phyloP scores from a whole-genome alignment of 2,113 vertebrate species.

The Polypterus senegalus region DNA sequence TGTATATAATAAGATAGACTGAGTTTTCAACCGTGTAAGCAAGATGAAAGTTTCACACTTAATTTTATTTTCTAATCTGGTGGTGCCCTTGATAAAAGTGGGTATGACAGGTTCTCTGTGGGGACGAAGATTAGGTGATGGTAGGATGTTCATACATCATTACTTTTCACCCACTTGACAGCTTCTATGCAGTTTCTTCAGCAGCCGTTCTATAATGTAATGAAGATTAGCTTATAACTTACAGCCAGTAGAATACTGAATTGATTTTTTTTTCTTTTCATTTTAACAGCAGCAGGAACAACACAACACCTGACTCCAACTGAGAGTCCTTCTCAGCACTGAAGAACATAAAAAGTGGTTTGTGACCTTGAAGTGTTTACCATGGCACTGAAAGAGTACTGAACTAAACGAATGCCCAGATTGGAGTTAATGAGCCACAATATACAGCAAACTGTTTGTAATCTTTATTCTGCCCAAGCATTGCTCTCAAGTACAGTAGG shows the following conservation, averaged over 20 bases:
- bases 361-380: background rate
- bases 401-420: background rate
- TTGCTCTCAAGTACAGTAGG: no score
- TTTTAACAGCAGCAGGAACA: background rate
- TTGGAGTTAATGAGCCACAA: background rate
- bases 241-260: background rate
- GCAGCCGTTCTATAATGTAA: slow-evolving; percentile 17
- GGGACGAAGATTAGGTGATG: background rate
- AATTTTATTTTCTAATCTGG: background rate
- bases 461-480: no score
- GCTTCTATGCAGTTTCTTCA: slow-evolving; percentile 21
- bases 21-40: no score
- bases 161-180: slow-evolving; percentile 27
- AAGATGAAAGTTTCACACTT: background rate
- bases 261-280: background rate
- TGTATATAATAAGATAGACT: no score
- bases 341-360: background rate
- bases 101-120: background rate
- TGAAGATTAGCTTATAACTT: background rate
- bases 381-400: background rate
- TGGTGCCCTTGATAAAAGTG: background rate
- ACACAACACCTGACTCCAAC: background rate
- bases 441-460: no score
- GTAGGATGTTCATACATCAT: slow-evolving; percentile 18
- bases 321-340: background rate